Evolutionary conservation across 2,888 invertebrate genomes (phyloP).

Genomic region (Brachyptera risi): DNA sequence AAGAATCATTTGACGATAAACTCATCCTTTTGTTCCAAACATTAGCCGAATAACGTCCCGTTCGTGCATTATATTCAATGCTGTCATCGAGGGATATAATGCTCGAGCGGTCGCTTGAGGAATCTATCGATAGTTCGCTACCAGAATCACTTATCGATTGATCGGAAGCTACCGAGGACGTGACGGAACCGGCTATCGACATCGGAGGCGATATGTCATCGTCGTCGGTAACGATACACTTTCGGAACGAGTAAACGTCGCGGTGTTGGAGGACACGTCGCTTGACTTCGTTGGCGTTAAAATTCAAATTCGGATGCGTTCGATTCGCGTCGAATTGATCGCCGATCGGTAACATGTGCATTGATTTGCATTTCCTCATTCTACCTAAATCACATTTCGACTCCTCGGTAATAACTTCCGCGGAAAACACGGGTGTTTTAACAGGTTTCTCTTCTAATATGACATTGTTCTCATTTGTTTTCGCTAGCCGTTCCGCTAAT

Average conservation of each 20-base stretch:
- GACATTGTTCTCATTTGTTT: neutral
- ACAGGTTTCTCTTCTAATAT: neutral
- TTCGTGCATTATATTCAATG: slow-evolving; percentile 40
- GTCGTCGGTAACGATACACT: slow-evolving; percentile 30
- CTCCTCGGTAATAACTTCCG: neutral
- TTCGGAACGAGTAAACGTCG: slow-evolving; percentile 29
- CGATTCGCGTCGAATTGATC: neutral
- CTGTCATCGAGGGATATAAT: slow-evolving; percentile 50
- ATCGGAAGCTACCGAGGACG: slow-evolving; percentile 25
- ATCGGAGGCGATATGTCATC: slow-evolving; percentile 19
- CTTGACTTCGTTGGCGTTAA: neutral
- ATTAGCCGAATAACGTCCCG: slow-evolving; percentile 10
- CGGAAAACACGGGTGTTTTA: neutral
- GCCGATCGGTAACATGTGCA: neutral
- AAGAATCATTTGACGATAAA: slow-evolving; percentile 2
- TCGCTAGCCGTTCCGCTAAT: neutral
- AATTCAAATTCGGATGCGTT: neutral
- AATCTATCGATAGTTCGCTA: slow-evolving; percentile 51
- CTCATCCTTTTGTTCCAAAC: slow-evolving; percentile 22
- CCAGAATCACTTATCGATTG: slow-evolving; percentile 43
- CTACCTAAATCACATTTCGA: too few species aligned
- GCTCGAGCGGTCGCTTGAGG: slow-evolving; percentile 49
- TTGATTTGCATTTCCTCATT: neutral
- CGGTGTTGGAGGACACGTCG: slow-evolving; percentile 19
- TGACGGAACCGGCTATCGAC: slow-evolving; percentile 23